Evolutionary conservation across 2,888 invertebrate genomes (phyloP).

Genomic region (Shargacucullia verbasci): DNA sequence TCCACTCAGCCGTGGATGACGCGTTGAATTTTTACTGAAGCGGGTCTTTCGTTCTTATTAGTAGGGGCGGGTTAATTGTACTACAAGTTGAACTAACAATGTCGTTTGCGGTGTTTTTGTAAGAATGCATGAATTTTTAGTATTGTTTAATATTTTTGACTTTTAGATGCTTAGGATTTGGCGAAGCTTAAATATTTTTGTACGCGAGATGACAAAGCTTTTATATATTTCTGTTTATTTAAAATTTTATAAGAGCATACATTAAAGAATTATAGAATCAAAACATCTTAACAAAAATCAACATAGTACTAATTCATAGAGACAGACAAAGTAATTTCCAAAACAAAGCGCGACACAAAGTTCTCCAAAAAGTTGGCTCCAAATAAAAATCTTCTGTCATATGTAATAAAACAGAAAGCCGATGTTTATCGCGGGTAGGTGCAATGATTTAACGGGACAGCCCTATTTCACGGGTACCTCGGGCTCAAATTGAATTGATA

Average conservation of each 20-base stretch:
- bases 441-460: constrained; percentile 82
- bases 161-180: constrained; percentile 16
- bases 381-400: constrained; percentile 71
- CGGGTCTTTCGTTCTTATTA: constrained; percentile 81
- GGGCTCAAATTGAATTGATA: constrained; percentile 88
- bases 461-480: constrained; percentile 79
- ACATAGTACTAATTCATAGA: constrained; percentile 9
- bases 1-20: constrained; percentile 78
- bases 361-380: constrained; percentile 23
- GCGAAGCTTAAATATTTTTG: background rate
- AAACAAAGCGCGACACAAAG: constrained; percentile 14
- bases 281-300: background rate
- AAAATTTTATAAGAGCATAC: background rate
- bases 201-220: background rate
- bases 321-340: constrained; percentile 15
- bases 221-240: background rate
- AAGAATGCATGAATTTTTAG: constrained; percentile 43
- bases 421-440: constrained; percentile 82
- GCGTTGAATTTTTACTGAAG: constrained; percentile 85
- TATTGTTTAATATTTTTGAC: constrained; percentile 30
- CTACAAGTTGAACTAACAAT: constrained; percentile 63
- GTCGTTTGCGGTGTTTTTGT: constrained; percentile 40
- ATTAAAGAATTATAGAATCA: background rate
- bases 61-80: constrained; percentile 74
- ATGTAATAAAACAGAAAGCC: constrained; percentile 84